phyloP scores from a whole-genome alignment of 2,797 vertebrate species.

The Novumbra hubbsi region DNA sequence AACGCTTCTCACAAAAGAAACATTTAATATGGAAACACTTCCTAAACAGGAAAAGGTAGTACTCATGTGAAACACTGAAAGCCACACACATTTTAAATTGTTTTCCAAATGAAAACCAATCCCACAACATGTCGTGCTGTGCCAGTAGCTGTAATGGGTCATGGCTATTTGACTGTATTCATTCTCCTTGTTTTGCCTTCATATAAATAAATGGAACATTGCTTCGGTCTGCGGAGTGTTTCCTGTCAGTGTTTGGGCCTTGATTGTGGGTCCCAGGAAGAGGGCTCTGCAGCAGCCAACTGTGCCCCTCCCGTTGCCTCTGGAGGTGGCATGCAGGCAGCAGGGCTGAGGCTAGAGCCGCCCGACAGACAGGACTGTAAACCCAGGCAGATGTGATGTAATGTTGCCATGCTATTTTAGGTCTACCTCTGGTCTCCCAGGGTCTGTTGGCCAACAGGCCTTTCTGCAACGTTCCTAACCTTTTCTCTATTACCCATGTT shows the following conservation, averaged over 20 bases:
- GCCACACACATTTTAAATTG: background rate
- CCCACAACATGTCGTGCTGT: slow-evolving; percentile 1
- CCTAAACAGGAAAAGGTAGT: too few relatives aligned
- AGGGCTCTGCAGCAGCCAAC: slow-evolving; percentile 22
- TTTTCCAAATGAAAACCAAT: background rate
- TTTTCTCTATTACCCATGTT: slow-evolving; percentile 45
- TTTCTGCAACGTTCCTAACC: slow-evolving; percentile 39
- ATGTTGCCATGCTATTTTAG: slow-evolving; percentile 66
- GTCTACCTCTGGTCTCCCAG: slow-evolving; percentile 59
- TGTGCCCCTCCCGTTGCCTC: slow-evolving; percentile 49
- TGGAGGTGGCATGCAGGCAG: slow-evolving; percentile 32
- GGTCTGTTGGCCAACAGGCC: slow-evolving; percentile 55
- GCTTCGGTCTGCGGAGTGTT: slow-evolving; percentile 14
- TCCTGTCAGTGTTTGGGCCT: slow-evolving; percentile 24
- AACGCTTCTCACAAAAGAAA: too few relatives aligned
- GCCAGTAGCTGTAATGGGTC: slow-evolving; percentile 31
- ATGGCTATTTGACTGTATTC: slow-evolving; percentile 10
- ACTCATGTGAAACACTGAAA: background rate
- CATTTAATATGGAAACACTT: too few relatives aligned
- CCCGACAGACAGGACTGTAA: slow-evolving; percentile 42
- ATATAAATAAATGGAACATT: slow-evolving; percentile 18
- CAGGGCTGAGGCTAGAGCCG: slow-evolving; percentile 40
- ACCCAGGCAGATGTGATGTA: slow-evolving; percentile 63
- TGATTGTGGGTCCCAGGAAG: slow-evolving; percentile 32
- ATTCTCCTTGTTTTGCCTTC: slow-evolving; percentile 25